Conservation (phyloP, 2,797 vertebrate genomes). For the Yasuhikotakia modesta region DNA sequence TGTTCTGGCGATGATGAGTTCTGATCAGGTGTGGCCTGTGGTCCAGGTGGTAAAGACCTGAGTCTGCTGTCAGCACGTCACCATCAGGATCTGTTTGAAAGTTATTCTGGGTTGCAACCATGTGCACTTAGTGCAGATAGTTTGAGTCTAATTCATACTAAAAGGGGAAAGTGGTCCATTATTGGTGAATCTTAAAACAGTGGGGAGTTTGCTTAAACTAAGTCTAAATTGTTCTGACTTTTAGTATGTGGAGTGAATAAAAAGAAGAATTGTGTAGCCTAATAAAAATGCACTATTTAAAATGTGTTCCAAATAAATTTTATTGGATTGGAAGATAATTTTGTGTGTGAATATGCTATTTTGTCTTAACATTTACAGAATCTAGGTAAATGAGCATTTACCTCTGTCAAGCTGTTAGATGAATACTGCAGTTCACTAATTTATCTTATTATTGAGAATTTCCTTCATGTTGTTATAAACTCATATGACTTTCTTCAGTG, state of each 20-base stretch:
- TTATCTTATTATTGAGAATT: too few species aligned
- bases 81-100: background rate
- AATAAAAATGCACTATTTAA: too few species aligned
- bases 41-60: background rate
- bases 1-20: constrained; percentile 2
- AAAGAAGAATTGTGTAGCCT: background rate
- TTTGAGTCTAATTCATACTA: background rate
- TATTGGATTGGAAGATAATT: too few species aligned
- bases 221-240: background rate
- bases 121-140: background rate
- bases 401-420: too few species aligned
- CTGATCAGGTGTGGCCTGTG: background rate
- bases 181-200: constrained; percentile 7
- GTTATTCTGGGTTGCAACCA: background rate
- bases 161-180: background rate
- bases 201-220: background rate
- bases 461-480: too few species aligned
- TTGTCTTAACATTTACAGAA: too few species aligned
- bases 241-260: background rate
- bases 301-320: too few species aligned
- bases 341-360: too few species aligned
- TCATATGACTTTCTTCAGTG: too few species aligned
- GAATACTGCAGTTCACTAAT: too few species aligned
- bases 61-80: too few species aligned
- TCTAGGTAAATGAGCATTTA: too few species aligned